A percentile compares a stretch with the other conserved stretches of the same genome.
Evolutionary conservation across 2,888 invertebrate genomes (phyloP).

Genomic region (Patella caerulea): DNA sequence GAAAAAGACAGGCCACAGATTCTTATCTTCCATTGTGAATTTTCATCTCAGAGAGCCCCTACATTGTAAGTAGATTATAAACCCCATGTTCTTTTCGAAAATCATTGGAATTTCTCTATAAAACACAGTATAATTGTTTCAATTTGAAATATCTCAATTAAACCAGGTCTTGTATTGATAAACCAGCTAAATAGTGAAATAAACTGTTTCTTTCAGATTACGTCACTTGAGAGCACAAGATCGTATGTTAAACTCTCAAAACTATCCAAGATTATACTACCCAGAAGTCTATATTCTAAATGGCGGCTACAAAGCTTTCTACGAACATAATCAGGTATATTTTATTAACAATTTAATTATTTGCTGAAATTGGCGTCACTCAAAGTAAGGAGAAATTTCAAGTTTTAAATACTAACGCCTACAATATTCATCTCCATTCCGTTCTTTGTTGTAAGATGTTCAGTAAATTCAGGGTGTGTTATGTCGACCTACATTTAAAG

Average conservation of each 20-base stretch:
- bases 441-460: too few relatives aligned
- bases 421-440: too few relatives aligned
- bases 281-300: slow-evolving; percentile 93
- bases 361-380: not conserved
- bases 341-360: not conserved
- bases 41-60: slow-evolving; percentile 35
- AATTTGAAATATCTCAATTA: not conserved
- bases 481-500: too few relatives aligned
- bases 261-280: slow-evolving; percentile 87
- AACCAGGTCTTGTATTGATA: too few relatives aligned
- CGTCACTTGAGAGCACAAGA: slow-evolving; percentile 87
- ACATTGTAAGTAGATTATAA: slow-evolving; percentile 28
- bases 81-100: not conserved
- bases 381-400: not conserved
- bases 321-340: slow-evolving; percentile 74
- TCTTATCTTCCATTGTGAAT: slow-evolving; percentile 38
- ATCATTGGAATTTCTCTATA: not conserved
- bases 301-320: slow-evolving; percentile 90
- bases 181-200: too few relatives aligned
- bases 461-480: too few relatives aligned
- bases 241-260: slow-evolving; percentile 82
- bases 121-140: not conserved
- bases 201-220: slow-evolving; percentile 76
- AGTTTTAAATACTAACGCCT: not conserved
- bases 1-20: slow-evolving; percentile 21